Base-by-base conservation (phyloP, 2,797 vertebrate genomes). In the Florisuga fusca region DNA sequence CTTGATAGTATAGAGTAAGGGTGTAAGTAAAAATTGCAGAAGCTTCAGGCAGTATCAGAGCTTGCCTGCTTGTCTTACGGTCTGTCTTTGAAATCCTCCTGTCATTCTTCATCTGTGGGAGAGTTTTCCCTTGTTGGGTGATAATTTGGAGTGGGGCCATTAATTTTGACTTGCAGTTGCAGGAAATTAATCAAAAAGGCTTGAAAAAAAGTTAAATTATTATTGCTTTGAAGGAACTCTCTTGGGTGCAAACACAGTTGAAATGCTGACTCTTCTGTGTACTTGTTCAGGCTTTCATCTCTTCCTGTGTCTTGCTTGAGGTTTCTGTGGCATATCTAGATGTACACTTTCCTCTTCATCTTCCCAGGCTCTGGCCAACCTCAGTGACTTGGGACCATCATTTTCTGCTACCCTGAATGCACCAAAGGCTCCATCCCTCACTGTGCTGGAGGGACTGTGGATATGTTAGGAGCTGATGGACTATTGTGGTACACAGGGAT, bases 81-180 rank as follows among this genome's bases (percentile, higher is more conserved):
- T 76, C 89, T 22, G 1, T 79, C n/a, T 95, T 86, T 93, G 62
- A 93, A 94, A 81, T 84, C 59, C 51, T 73, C 57, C 4, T 5
- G 25, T 86, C 54, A 46, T 91, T 79, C 66, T 88, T 93, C 43
- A 86, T 54, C 62, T 22, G 10, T 69, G 75, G 91, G 51, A 92
- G 50, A 71, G 57, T 69, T 76, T 82, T 25, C 7, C 78, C 62
- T 50, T 73, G 12, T 81, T 73, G 74, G 89, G 50, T 85, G 80
- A 53, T 53, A 85, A 38, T 91, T 92, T 51, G 80, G 51, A 76
- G 25, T 51, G 45, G 51, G 38, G 9, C 31, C 34, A 43, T 95
- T 94, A 91, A 90, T 91, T 95, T 88, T 91, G 62, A 7, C 62
- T 86, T 84, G 38, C 27, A 63, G 57, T 88, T 95, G 34, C 51